Evolutionary conservation across 2,113 vertebrate species (phyloP).

Genomic region (Silurus glanis): DNA sequence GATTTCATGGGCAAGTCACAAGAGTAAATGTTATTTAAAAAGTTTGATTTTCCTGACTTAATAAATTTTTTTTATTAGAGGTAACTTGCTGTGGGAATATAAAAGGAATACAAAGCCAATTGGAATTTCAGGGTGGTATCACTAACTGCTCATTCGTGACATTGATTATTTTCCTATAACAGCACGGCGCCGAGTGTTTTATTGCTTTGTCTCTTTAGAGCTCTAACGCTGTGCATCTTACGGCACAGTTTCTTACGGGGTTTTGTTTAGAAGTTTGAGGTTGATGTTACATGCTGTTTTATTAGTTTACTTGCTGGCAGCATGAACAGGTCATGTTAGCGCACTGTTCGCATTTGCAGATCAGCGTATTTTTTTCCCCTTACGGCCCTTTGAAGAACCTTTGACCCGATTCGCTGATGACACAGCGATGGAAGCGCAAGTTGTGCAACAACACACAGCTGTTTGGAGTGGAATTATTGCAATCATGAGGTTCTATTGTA

Average conservation of each 20-base stretch:
- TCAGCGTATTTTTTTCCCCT: background rate
- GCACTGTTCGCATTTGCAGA: background rate
- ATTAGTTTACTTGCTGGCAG: background rate
- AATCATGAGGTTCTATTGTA: conserved; percentile 34
- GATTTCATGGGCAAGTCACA: background rate
- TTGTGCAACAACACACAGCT: conserved; percentile 40
- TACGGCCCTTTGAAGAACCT: conserved; percentile 1
- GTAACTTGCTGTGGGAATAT: background rate
- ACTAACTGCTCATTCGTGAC: background rate
- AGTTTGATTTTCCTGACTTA: background rate
- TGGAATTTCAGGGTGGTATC: background rate
- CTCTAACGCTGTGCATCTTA: conserved; percentile 7
- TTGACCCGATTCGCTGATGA: conserved; percentile 14
- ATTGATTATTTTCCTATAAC: background rate
- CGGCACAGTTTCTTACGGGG: background rate
- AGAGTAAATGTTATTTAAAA: background rate
- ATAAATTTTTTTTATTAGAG: background rate
- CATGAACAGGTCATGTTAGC: background rate
- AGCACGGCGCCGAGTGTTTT: background rate
- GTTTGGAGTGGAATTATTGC: conserved; percentile 43
- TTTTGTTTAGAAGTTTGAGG: background rate
- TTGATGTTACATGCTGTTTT: background rate
- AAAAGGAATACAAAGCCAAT: background rate
- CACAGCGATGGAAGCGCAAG: conserved; percentile 10
- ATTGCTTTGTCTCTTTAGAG: background rate